Conservation (phyloP, 2,113 vertebrate species). For the Thomomys bottae region DNA sequence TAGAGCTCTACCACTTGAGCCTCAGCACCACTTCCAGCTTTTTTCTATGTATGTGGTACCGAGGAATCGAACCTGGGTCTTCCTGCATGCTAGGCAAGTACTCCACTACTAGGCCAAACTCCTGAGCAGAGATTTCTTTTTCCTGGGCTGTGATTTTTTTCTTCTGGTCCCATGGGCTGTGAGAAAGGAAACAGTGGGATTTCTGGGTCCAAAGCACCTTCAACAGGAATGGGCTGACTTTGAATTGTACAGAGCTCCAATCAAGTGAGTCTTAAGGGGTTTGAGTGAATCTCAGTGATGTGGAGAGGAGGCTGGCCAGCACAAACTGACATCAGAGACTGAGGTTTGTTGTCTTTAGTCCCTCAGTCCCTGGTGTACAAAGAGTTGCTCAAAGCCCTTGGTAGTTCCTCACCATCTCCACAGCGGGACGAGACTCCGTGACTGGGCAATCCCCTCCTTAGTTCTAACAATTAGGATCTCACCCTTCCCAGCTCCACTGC, state of each 20-base stretch:
- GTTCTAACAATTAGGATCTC: not conserved
- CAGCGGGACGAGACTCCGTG: accelerated
- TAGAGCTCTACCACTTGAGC: too few relatives aligned
- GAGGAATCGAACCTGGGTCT: too few relatives aligned
- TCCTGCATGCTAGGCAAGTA: too few relatives aligned
- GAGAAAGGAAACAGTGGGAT: not conserved
- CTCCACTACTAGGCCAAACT: too few relatives aligned
- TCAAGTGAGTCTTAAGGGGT: not conserved
- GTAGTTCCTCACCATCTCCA: not conserved
- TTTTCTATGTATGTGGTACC: too few relatives aligned
- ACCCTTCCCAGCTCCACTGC: not conserved
- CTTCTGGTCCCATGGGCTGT: not conserved
- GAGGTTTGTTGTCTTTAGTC: not conserved
- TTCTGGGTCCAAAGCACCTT: not conserved
- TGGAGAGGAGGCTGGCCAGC: not conserved
- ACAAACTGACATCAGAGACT: not conserved
- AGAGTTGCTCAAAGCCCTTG: not conserved
- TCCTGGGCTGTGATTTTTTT: not conserved
- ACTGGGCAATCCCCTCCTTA: not conserved
- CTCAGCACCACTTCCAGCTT: too few relatives aligned
- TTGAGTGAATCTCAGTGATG: not conserved
- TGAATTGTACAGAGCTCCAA: not conserved
- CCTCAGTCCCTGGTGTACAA: accelerated
- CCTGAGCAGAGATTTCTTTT: not conserved
- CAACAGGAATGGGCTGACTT: not conserved